Conservation (phyloP, 1,140 invertebrate species). For the Macrocentrus cingulum region DNA sequence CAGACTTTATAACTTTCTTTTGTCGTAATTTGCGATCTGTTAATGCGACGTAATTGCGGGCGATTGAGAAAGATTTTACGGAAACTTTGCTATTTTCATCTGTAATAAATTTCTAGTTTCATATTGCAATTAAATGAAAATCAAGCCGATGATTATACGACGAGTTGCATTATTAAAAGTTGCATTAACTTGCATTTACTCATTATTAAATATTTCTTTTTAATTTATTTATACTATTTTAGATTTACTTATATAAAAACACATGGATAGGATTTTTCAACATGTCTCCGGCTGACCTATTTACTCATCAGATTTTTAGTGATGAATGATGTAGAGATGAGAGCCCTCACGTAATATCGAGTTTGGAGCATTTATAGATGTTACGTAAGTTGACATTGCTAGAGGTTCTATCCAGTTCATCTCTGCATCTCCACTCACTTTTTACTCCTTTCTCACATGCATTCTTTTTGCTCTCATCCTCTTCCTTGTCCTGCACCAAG, state of each 20-base stretch:
- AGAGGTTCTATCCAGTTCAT: constrained; percentile 30
- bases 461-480: background rate
- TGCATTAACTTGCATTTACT: too few species aligned
- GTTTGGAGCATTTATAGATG: constrained; percentile 31
- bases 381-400: constrained; percentile 54
- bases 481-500: background rate
- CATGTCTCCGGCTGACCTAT: too few species aligned
- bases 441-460: background rate
- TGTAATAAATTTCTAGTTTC: too few species aligned
- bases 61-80: background rate
- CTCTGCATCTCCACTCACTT: background rate
- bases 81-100: constrained; percentile 5
- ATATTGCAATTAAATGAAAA: too few species aligned
- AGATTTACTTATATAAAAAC: too few species aligned
- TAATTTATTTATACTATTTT: too few species aligned
- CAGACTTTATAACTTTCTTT: constrained; percentile 2
- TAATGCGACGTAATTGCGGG: constrained; percentile 6
- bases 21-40: constrained; percentile 15
- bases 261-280: too few species aligned
- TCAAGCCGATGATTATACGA: too few species aligned
- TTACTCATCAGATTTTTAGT: constrained; percentile 17
- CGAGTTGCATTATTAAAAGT: too few species aligned
- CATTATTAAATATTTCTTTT: too few species aligned
- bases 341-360: constrained; percentile 32
- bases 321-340: constrained; percentile 26